Base-by-base conservation (phyloP, 2,113 vertebrate species). In the Gallinago paraguaiae region DNA sequence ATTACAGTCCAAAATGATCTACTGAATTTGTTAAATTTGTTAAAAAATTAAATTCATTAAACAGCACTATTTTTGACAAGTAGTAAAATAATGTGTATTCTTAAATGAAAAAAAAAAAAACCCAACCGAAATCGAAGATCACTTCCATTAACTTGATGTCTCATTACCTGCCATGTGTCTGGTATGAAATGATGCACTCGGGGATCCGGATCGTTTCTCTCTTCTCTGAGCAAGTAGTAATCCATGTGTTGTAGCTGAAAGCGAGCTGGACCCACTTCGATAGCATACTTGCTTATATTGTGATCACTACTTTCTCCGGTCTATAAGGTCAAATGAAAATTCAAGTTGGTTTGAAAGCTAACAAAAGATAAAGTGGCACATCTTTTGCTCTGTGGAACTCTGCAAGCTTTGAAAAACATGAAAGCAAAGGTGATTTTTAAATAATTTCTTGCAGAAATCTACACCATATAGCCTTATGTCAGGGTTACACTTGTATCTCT, bases 91-190 rank as follows among this genome's bases (percentile, higher is more conserved):
- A 76, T 31, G 3, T 16, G 3, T 79, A 33, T n/a, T 39, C 69
- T 67, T n/a, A 50, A 86, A 43, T 33, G 16, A 4, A 22, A 31
- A 39, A 65, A 39, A 64, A 70, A 68, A 81, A 81, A 20, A 33
- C 9, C 19, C 20, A 37, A 39, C 39, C 39, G 11, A 39, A 63
- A 63, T 27, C 18, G 27, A 72, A 57, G 22, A 60, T 13, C 0
- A 46, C 71, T 75, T 82, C 31, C 33, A 39, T 50, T 69, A 59
- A 53, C 27, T 70, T 39, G 15, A 43, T n/a, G 14, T 59, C 27
- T 51, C 17, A 51, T 97, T 98, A 98, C 98, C 97, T 98, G 98
- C 98, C 98, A 98, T 3, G 98, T 97, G 59, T 98, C 98, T 59
- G 98, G 98, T 95, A 98, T 97, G 90, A 98, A 98, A 83, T 97